Percentiles rank a stretch among this genome's conserved stretches.
Conservation (phyloP, 2,888 invertebrate species). For the Timandra comae region DNA sequence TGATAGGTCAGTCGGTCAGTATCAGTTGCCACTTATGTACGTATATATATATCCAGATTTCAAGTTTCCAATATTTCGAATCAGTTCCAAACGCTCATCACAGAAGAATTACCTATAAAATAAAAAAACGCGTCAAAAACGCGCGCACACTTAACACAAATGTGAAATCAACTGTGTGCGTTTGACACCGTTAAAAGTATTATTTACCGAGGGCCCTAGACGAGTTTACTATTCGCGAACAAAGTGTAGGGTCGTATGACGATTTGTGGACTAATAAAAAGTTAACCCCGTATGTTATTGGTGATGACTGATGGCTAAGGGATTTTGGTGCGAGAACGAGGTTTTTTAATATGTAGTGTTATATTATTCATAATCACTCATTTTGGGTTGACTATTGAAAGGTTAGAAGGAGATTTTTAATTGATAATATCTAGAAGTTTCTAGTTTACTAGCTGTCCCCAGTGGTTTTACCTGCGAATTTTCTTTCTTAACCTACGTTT, state of each 20-base stretch:
- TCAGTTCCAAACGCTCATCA: too few species aligned
- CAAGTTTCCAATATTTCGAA: too few species aligned
- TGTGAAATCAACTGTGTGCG: constrained; percentile 25
- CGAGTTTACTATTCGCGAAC: constrained; percentile 25
- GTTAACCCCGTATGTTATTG: constrained; percentile 5
- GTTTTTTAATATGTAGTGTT: not conserved
- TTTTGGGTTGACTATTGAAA: not conserved
- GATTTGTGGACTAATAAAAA: constrained; percentile 10
- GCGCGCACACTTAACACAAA: constrained; percentile 15
- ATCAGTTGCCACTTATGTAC: too few species aligned
- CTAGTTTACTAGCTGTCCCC: too few species aligned
- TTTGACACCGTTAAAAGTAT: constrained; percentile 45
- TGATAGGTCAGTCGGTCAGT: too few species aligned
- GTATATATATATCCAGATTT: too few species aligned
- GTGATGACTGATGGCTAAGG: not conserved
- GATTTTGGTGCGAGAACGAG: not conserved
- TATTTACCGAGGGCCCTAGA: constrained; percentile 39
- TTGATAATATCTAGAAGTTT: too few species aligned
- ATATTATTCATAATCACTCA: not conserved
- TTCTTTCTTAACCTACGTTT: too few species aligned
- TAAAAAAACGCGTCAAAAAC: constrained; percentile 1
- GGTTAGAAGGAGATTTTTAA: not conserved
- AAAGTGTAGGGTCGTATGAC: constrained; percentile 2
- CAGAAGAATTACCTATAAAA: too few species aligned
- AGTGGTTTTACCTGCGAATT: too few species aligned